Conservation (phyloP, 2,113 vertebrate genomes). For the Misgurnus mizolepis region DNA sequence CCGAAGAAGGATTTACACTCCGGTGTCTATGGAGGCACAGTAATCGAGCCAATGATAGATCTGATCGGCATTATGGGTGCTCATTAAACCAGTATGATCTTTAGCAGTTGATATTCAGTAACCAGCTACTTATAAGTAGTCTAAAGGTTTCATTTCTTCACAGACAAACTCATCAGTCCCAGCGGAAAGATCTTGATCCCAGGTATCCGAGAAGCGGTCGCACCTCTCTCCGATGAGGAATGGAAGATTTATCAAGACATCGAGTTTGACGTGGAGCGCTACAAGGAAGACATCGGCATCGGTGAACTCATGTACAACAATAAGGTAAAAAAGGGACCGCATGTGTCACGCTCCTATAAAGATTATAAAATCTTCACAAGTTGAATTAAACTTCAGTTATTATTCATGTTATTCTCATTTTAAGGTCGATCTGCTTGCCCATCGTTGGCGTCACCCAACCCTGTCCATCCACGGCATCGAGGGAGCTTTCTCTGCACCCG, state of each 20-base stretch:
- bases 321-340: conserved; percentile 73
- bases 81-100: not conserved
- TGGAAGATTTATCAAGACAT: conserved; percentile 76
- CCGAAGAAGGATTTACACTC: conserved; percentile 79
- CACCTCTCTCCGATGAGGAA: conserved; percentile 80
- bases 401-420: not conserved
- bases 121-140: not conserved
- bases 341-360: too few species aligned
- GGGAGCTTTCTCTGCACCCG: conserved; percentile 83
- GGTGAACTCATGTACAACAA: conserved; percentile 80
- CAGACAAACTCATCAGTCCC: conserved; percentile 85
- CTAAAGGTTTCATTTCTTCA: not conserved
- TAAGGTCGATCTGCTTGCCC: conserved; percentile 86
- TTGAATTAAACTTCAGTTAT: too few species aligned
- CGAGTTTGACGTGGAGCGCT: conserved; percentile 81
- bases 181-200: conserved; percentile 85
- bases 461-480: conserved; percentile 90
- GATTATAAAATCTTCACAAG: too few species aligned
- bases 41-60: conserved; percentile 80
- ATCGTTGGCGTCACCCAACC: conserved; percentile 86
- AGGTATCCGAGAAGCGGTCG: conserved; percentile 81
- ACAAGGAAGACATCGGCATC: conserved; percentile 75
- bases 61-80: conserved; percentile 76
- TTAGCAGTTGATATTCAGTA: not conserved
- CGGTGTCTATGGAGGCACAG: conserved; percentile 75